Evolutionary conservation across 2,888 invertebrate species (phyloP), one percentile per base, ranked within the genome.

Genomic region (Papilio elwesi): DNA sequence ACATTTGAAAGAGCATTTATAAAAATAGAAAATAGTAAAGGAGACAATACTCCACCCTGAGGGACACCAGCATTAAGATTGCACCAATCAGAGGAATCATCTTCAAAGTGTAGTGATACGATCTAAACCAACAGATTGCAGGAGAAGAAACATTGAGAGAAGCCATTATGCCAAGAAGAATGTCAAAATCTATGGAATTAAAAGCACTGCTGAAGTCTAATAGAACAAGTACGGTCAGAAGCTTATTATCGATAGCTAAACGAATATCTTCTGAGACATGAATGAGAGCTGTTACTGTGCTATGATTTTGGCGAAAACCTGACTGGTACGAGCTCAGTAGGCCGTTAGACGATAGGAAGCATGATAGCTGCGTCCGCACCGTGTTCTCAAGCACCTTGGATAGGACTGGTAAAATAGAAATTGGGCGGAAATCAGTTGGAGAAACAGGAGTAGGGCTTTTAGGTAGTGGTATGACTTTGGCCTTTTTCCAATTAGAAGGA

Each of bases 331-430:
- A 63, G 36, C 59, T 52, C 7, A 70, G 7, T 0, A 73, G 66
- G 13, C 6, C n/a, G 47, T 64, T 43, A 8, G 47, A 43, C 1
- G 7, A 66, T n/a, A 73, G 59, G 48, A 51, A 62, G 10, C 10
- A 4, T 11, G n/a, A 55, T 26, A 69, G n/a, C 16, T 69, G 65
- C 26, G n/a, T 62, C 62, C 9, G 62, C 43, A 57, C 47, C 0
- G 64, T 36, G 16, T 36, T 26, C 47, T 76, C 76, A 0, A 77
- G 51, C 0, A 75, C 71, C 67, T 77, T 75, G 15, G 74, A 75
- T 7, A 76, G 53, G 47, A 75, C 70, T 7, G 75, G 74, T 2
- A 74, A 47, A 7, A 66, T 65, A n/a, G 55, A 57, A 51, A 71
- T 71, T 9, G 71, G 68, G 13, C 68, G 57, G n/a, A 26, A 69